These are phyloP conservation scores for Scaptomyza polygonia DNA, from an alignment of 2,888 invertebrate species.

Conservation along the genomic window DNA sequence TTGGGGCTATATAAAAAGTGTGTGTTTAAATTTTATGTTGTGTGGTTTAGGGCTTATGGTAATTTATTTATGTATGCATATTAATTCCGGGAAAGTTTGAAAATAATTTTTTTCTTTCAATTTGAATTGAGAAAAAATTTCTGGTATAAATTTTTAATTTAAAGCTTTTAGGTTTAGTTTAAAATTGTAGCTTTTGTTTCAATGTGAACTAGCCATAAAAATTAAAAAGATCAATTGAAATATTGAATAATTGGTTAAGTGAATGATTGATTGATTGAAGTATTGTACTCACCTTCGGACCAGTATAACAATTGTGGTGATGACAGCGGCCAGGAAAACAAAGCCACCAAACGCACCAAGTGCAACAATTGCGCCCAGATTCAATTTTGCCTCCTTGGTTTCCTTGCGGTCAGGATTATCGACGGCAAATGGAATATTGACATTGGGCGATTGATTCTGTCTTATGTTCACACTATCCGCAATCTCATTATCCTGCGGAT, in stretches of 20 bases:
- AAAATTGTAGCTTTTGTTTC: too few species aligned
- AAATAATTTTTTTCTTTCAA: too few species aligned
- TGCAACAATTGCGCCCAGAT: conserved; percentile 94
- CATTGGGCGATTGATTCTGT: conserved; percentile 88
- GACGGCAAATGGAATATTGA: conserved; percentile 88
- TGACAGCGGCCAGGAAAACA: conserved; percentile 94
- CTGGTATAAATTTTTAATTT: too few species aligned
- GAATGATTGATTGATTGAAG: background rate
- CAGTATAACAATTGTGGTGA: conserved; percentile 94
- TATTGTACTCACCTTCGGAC: conserved; percentile 89
- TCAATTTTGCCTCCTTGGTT: conserved; percentile 87
- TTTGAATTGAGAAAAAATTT: too few species aligned
- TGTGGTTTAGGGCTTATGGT: background rate
- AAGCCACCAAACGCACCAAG: conserved; percentile 96
- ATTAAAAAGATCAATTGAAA: background rate
- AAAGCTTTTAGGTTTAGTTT: too few species aligned
- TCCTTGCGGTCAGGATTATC: conserved; percentile 86
- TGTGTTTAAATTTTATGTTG: conserved; percentile 17
- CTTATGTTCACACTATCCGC: conserved; percentile 85
- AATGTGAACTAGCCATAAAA: too few species aligned
- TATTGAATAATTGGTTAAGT: background rate
- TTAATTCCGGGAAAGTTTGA: background rate
- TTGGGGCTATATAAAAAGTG: conserved; percentile 19
- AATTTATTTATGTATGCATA: background rate
- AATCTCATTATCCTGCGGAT: conserved; percentile 93